These are phyloP conservation scores for Perca flavescens DNA, from an alignment of 2,113 vertebrate species.

Conservation along the genomic window DNA sequence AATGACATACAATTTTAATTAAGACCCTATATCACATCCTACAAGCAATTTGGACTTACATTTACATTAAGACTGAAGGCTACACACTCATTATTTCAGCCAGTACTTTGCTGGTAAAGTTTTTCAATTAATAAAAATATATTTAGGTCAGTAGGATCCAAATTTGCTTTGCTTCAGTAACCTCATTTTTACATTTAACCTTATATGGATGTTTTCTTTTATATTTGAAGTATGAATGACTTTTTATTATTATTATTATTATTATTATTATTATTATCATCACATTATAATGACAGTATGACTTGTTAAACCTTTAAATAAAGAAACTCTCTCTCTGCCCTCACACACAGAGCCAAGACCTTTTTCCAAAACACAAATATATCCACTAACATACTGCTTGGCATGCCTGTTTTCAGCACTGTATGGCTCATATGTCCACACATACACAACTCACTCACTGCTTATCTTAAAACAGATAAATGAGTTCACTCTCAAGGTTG, in stretches of 20 bases:
- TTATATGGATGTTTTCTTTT: background rate
- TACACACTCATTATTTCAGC: background rate
- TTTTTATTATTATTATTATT: background rate
- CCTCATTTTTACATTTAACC: background rate
- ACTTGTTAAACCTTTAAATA: conserved; percentile 8
- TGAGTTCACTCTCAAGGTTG: conserved; percentile 61
- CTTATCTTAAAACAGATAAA: conserved; percentile 19
- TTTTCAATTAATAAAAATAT: background rate
- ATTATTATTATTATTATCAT: background rate
- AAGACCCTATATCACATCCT: background rate
- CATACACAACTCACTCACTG: conserved; percentile 3
- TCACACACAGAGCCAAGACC: background rate
- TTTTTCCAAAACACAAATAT: background rate
- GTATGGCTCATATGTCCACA: background rate
- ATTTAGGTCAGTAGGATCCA: background rate
- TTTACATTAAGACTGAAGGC: background rate
- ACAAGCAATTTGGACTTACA: background rate
- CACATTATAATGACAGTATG: background rate
- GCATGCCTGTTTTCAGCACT: background rate
- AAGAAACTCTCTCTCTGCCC: background rate
- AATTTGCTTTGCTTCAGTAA: conserved; percentile 1
- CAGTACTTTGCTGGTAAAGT: background rate
- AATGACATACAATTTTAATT: background rate
- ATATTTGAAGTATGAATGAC: background rate
- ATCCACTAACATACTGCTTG: background rate